Evolutionary conservation across 2,797 vertebrate genomes (phyloP).

Genomic region (Dermochelys coriacea): DNA sequence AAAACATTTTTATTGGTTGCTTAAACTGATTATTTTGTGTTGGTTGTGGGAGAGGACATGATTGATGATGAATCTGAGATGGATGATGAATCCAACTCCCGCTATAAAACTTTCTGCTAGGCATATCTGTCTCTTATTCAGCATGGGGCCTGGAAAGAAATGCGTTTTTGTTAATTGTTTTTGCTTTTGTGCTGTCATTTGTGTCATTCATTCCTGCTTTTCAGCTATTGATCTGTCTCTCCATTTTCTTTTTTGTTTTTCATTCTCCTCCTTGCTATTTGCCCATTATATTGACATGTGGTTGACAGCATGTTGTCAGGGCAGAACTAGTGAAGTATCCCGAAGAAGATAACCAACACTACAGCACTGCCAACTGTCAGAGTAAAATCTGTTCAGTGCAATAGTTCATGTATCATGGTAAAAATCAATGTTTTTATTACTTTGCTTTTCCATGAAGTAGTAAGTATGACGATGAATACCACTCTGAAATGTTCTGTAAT

Average conservation of each 20-base stretch:
- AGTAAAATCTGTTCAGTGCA: slow-evolving; percentile 96
- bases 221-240: slow-evolving; percentile 67
- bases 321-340: slow-evolving; percentile 95
- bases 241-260: slow-evolving; percentile 47
- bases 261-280: slow-evolving; percentile 67
- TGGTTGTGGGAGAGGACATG: neutral
- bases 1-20: neutral
- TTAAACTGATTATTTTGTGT: neutral
- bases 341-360: slow-evolving; percentile 89
- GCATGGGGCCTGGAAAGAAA: neutral
- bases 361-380: slow-evolving; percentile 84
- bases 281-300: slow-evolving; percentile 66
- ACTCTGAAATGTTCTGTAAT: neutral
- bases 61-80: neutral
- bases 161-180: neutral
- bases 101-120: neutral
- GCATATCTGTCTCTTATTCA: neutral
- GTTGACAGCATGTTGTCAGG: slow-evolving; percentile 92
- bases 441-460: slow-evolving; percentile 25
- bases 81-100: neutral
- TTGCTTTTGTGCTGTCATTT: slow-evolving; percentile 48
- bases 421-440: neutral
- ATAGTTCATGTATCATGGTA: slow-evolving; percentile 85
- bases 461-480: slow-evolving; percentile 12
- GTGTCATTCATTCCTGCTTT: slow-evolving; percentile 51